Conservation (phyloP, 1,140 invertebrate species). For the Aphaenogaster rudis region DNA sequence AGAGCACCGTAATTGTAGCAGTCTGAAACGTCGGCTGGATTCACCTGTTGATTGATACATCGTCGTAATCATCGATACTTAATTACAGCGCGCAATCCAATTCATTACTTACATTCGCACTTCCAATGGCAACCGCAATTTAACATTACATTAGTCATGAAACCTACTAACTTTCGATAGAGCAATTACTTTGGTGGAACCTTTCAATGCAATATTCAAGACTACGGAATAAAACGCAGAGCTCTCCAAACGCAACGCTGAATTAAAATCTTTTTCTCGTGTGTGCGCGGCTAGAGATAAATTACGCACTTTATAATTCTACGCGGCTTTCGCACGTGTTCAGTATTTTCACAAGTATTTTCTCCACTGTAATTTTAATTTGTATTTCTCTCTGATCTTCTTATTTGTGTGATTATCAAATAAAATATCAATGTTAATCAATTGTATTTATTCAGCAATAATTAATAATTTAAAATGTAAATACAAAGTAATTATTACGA, state of each 20-base stretch:
- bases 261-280: conserved; percentile 1
- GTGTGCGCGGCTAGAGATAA: background rate
- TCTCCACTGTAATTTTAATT: background rate
- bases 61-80: conserved; percentile 28
- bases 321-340: background rate
- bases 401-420: background rate
- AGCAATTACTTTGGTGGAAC: background rate
- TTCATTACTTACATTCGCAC: conserved; percentile 16
- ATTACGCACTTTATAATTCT: conserved; percentile 18
- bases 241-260: background rate
- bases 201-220: background rate
- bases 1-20: background rate
- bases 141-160: conserved; percentile 25
- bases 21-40: background rate
- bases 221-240: background rate
- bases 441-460: background rate
- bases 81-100: background rate
- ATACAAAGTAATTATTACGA: background rate
- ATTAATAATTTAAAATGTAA: background rate
- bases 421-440: background rate
- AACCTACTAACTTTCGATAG: conserved; percentile 8
- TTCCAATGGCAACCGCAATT: background rate
- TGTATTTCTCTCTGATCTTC: background rate
- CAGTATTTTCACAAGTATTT: background rate
- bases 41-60: conserved; percentile 36